Conservation (phyloP, 2,797 vertebrate genomes). For the Avahi laniger region DNA sequence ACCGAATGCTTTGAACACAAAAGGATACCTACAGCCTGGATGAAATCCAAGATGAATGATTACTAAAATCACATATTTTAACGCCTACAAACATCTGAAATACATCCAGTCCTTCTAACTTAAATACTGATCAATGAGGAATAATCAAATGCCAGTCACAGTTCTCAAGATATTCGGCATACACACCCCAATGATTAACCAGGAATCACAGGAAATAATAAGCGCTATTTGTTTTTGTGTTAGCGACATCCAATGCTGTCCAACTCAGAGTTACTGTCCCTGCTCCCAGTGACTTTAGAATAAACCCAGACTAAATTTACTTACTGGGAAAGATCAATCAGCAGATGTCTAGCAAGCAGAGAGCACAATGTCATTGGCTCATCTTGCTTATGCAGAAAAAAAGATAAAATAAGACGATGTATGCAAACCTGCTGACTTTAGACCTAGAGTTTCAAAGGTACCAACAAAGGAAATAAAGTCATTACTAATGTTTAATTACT, state of each 20-base stretch:
- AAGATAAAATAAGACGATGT: not conserved
- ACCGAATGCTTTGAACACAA: not conserved
- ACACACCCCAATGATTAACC: not conserved
- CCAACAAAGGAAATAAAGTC: not conserved
- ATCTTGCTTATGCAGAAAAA: not conserved
- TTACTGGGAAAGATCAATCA: slow-evolving; percentile 28
- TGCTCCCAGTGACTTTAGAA: not conserved
- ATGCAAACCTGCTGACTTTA: not conserved
- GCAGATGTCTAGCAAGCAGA: not conserved
- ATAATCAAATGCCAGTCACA: not conserved
- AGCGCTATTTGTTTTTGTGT: not conserved
- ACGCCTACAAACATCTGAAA: not conserved
- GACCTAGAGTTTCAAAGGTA: not conserved
- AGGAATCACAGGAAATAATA: slow-evolving; percentile 9
- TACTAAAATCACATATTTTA: slow-evolving; percentile 32
- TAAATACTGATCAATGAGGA: not conserved
- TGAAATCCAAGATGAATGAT: not conserved
- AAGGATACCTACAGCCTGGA: not conserved
- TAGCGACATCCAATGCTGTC: not conserved
- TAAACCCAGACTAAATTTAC: not conserved
- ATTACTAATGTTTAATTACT: not conserved
- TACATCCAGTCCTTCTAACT: not conserved
- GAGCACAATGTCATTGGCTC: not conserved
- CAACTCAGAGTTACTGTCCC: slow-evolving; percentile 2
- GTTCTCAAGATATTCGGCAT: not conserved